Evolutionary conservation across 2,797 vertebrate genomes (phyloP).

Genomic region (Gobionotothen gibberifrons): DNA sequence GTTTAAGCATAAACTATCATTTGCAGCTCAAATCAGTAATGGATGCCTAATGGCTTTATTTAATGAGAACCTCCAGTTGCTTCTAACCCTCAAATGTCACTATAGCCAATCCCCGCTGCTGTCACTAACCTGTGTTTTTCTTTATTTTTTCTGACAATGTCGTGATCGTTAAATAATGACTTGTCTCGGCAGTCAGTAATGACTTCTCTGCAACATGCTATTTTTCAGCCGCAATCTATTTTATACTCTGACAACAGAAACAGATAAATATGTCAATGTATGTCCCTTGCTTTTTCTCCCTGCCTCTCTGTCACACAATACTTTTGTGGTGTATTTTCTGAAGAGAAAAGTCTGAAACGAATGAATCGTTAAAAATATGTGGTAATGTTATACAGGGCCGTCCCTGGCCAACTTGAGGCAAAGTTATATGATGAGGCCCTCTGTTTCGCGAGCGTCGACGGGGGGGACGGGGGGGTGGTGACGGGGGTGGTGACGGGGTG

Average conservation of each 20-base stretch:
- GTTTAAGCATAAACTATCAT: background rate
- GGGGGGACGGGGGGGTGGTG: too few relatives aligned
- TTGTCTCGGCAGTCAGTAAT: background rate
- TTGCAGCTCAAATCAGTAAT: background rate
- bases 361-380: too few relatives aligned
- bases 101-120: background rate
- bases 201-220: background rate
- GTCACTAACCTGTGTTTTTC: background rate
- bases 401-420: too few relatives aligned
- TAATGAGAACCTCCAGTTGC: background rate
- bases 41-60: background rate
- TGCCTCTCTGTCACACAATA: background rate
- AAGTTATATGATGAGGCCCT: too few relatives aligned
- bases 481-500: too few relatives aligned
- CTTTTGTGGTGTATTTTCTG: too few relatives aligned
- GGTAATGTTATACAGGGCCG: too few relatives aligned
- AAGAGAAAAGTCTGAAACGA: too few relatives aligned
- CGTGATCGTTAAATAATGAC: background rate
- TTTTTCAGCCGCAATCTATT: background rate
- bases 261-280: background rate
- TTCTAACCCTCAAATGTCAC: background rate
- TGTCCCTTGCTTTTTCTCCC: background rate
- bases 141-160: background rate
- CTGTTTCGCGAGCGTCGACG: too few relatives aligned
- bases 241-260: conserved; percentile 1